Base-by-base conservation (phyloP, 2,888 invertebrate genomes). In the Limnephilus marmoratus region DNA sequence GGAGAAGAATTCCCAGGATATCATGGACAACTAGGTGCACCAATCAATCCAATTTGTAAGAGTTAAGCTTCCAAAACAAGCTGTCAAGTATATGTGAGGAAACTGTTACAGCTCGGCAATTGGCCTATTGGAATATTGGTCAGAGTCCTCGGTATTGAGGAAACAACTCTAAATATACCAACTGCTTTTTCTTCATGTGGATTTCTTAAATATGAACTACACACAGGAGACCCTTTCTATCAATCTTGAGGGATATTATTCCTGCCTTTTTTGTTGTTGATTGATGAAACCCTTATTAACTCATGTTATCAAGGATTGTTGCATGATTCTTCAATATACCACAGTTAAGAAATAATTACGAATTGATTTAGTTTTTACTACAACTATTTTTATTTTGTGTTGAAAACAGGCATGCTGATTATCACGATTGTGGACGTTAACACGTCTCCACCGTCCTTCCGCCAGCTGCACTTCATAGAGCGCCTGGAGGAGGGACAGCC, bases 401-500 rank as follows among this genome's bases (percentile, higher is more conserved):
- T 90, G 34, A 24, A 93, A 94, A 0, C 95, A 96, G 97, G 97
- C 9, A 95, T 97, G 93, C 94, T 97, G 37, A 97, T 97, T 93
- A 97, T 97, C 94, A 97, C 97, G 31, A 97, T 97, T 93, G 97
- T 97, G 53, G 97, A 97, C 94, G 97, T 97, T 0, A 97, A 97
- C 94, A 97, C 97, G 88, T 96, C 97, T 93, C 97, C 97, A 0
- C 97, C 97, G 5, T 95, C 95, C 1, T 96, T 96, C 94, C 94
- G 95, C 0, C 95, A 96, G 87, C 95, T 96, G 0, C 95, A 95
- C 3, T 96, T 96, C 94, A 94, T 95, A 89, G 95, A 95, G 94
- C 94, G 93, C 1, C 96, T 98, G 94, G 96, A 97, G 90, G 99
- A 99, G 95, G 99, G 98, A 94, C 98, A 98, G 94, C 98, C 98